phyloP scores from a whole-genome alignment of 2,797 vertebrate genomes.

The Micrastur ruficollis region DNA sequence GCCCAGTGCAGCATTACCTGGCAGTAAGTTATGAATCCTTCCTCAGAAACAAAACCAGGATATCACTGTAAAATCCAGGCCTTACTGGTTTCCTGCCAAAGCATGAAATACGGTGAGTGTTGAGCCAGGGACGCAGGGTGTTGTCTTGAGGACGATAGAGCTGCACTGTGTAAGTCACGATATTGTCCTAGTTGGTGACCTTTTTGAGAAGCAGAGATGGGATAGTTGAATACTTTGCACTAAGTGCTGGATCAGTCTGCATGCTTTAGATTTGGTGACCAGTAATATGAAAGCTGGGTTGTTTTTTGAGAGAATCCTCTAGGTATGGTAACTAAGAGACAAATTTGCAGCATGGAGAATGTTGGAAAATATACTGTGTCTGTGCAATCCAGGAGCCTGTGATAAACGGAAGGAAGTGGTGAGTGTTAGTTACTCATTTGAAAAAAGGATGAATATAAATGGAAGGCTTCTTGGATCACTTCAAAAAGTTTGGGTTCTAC shows the following conservation, averaged over 20 bases:
- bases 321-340: background rate
- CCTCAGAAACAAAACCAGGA: background rate
- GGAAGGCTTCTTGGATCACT: background rate
- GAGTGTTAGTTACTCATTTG: background rate
- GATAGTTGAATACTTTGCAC: background rate
- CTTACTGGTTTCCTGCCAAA: background rate
- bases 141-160: background rate
- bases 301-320: background rate
- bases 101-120: accelerated
- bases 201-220: background rate
- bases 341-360: background rate
- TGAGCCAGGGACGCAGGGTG: background rate
- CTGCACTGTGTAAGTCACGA: background rate
- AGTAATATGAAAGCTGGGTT: background rate
- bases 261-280: background rate
- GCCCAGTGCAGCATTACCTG: background rate
- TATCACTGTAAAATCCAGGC: background rate
- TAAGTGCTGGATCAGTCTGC: background rate
- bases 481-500: background rate
- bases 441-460: background rate
- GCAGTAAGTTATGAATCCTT: background rate
- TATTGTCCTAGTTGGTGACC: background rate
- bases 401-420: background rate
- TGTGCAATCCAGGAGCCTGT: background rate
- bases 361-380: background rate